Evolutionary conservation across 2,113 vertebrate species (phyloP), one percentile per base, ranked within the genome.

Genomic region (Nibea coibor): DNA sequence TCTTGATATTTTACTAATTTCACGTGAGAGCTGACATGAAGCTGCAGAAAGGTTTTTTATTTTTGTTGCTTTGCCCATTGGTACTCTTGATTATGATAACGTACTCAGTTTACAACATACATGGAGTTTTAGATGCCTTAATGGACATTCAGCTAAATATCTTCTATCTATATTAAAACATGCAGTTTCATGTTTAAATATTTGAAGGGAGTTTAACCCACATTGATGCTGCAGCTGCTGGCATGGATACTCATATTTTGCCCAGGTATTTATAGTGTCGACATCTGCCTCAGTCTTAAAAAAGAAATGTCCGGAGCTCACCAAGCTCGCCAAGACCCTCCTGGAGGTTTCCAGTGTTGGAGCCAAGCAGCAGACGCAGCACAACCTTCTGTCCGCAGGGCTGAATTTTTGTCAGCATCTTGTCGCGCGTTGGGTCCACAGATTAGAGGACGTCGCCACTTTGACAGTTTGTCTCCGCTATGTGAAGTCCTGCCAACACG

Each of bases 401-500:
- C 31, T 19, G 47, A n/a, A 11, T 35, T 31, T 39, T 28, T 12
- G 26, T n/a, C 58, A 15, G 48, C 69, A 56, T 51, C 47, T 39
- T 47, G 61, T 67, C 56, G 7, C 59, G 4, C 20, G 7, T 3
- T 22, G 28, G 19, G 22, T 78, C 59, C 8, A 10, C 39, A 57
- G 35, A 75, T 31, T 4, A 43, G 42, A 26, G 22, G 20, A 39
- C 3, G 19, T 20, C 8, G 3, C 65, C 51, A 3, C 42, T 64
- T 15, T 70, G 70, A 70, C 51, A 57, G 51, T 56, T 80, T 19
- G 15, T 73, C 70, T 72, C 31, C 81, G 42, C 28, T 4, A 54
- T 26, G 39, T 39, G 63, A 83, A 19, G 39, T 20, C 42, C 15
- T 26, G 69, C 74, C 75, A 78, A 10, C 28, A 12, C 24, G 19